phyloP scores from a whole-genome alignment of 2,797 vertebrate species.

The Takifugu rubripes region DNA sequence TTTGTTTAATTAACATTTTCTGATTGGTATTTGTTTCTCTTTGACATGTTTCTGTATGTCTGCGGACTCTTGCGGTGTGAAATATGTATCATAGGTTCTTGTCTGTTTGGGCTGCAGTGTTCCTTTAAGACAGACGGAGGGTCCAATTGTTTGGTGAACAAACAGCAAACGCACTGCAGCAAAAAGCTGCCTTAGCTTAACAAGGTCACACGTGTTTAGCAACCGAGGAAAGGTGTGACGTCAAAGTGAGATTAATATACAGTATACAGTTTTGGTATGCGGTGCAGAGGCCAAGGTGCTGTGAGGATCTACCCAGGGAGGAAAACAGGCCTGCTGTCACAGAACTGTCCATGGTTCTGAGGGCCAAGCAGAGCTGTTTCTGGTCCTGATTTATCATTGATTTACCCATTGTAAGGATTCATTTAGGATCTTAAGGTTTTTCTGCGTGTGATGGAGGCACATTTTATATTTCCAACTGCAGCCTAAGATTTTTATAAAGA shows the following conservation, averaged over 20 bases:
- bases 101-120: slow-evolving; percentile 1
- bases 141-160: slow-evolving; percentile 16
- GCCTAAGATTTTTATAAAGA: not conserved
- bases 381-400: not conserved
- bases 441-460: not conserved
- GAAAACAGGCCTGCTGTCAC: not conserved
- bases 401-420: slow-evolving; percentile 5
- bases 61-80: not conserved
- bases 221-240: slow-evolving; percentile 11
- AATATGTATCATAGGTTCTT: not conserved
- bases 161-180: slow-evolving; percentile 18
- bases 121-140: slow-evolving; percentile 8
- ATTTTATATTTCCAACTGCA: slow-evolving; percentile 5
- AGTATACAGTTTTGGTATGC: slow-evolving; percentile 1
- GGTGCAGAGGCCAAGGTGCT: slow-evolving; percentile 7
- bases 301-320: not conserved
- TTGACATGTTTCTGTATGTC: too few species aligned
- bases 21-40: too few species aligned
- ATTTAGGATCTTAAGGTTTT: slow-evolving; percentile 4
- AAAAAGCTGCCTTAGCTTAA: slow-evolving; percentile 5
- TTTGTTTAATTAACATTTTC: too few species aligned
- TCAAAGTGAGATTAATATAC: slow-evolving; percentile 22
- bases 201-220: slow-evolving; percentile 18
- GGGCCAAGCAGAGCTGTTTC: slow-evolving; percentile 3
- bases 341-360: slow-evolving; percentile 56